Percentiles rank a stretch among this genome's conserved stretches.
Conservation (phyloP, 2,888 invertebrate genomes). For the Silvanus unidentatus region DNA sequence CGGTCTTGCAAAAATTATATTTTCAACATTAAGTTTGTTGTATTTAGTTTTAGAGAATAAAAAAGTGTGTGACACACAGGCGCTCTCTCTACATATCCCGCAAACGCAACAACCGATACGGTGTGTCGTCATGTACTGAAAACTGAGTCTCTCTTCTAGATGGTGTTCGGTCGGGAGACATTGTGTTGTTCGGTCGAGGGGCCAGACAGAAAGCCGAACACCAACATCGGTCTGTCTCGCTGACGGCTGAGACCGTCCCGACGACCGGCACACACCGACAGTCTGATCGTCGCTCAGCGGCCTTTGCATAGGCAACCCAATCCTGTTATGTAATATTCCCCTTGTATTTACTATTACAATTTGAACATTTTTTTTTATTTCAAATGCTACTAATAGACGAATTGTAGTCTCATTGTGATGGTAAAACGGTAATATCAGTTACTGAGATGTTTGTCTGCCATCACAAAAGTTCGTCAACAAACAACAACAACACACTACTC, state of each 20-base stretch:
- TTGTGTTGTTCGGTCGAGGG: conserved; percentile 22
- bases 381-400: too few relatives aligned
- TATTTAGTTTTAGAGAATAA: too few relatives aligned
- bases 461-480: too few relatives aligned
- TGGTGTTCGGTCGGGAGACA: conserved; percentile 27
- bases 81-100: too few relatives aligned
- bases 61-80: too few relatives aligned
- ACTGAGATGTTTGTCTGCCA: too few relatives aligned
- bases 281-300: conserved; percentile 11
- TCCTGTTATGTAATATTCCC: conserved; percentile 35
- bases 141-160: conserved; percentile 32
- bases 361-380: too few relatives aligned
- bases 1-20: too few relatives aligned
- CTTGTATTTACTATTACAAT: conserved; percentile 34
- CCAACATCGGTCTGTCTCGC: conserved; percentile 36
- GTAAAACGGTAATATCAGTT: too few relatives aligned
- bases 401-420: too few relatives aligned
- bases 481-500: too few relatives aligned
- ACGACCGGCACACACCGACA: conserved; percentile 10
- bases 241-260: conserved; percentile 12
- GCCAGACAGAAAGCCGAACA: conserved; percentile 40
- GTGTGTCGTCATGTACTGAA: conserved; percentile 42
- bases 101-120: conserved; percentile 11
- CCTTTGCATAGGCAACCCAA: conserved; percentile 35
- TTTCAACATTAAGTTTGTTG: too few relatives aligned